Evolutionary conservation across 2,888 invertebrate species (phyloP).

Genomic region (Diaphora mendica): DNA sequence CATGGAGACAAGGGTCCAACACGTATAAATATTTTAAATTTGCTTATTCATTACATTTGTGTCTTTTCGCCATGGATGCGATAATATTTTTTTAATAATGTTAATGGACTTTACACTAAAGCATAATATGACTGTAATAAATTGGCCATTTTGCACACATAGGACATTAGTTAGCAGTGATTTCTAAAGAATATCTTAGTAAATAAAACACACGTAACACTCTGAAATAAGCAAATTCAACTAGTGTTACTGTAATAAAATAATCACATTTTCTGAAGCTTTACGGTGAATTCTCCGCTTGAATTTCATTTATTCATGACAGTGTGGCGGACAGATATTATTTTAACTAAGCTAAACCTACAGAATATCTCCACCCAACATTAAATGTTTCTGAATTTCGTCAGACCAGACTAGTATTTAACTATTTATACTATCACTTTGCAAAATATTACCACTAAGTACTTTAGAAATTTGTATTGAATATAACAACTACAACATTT

Average conservation of each 20-base stretch:
- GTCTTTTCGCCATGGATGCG: neutral
- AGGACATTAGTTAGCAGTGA: neutral
- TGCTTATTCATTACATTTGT: neutral
- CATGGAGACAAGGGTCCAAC: neutral
- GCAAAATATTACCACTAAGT: too few species aligned
- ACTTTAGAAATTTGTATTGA: too few species aligned
- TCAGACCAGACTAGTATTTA: neutral
- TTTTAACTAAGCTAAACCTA: neutral
- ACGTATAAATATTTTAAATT: slow-evolving; percentile 1
- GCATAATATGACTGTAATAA: neutral
- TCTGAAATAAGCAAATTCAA: too few species aligned
- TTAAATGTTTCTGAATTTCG: neutral
- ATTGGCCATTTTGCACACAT: neutral
- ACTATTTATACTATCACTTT: neutral
- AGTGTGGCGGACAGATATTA: neutral
- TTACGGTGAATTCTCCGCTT: neutral
- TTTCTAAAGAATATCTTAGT: neutral
- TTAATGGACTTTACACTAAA: neutral
- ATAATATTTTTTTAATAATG: neutral
- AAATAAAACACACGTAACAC: too few species aligned
- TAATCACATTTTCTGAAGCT: neutral
- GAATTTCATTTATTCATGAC: neutral
- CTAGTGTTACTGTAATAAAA: neutral
- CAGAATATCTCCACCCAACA: neutral
- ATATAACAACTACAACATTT: too few species aligned